Conservation (phyloP, 2,797 vertebrate species). For the Ptychobarbus kaznakovi region DNA sequence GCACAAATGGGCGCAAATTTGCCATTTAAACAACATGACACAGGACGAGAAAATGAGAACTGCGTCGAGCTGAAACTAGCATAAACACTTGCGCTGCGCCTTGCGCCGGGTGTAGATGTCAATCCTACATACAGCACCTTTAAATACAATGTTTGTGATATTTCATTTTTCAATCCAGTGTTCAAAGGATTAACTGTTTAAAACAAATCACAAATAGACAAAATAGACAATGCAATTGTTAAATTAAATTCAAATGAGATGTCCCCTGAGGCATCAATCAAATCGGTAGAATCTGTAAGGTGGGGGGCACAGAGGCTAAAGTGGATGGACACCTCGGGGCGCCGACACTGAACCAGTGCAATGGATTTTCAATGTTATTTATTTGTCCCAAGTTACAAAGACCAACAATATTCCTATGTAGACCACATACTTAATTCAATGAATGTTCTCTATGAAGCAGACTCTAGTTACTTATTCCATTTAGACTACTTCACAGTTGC, state of each 20-base stretch:
- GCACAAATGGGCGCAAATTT: no score
- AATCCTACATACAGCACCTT: no score
- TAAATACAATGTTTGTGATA: background rate
- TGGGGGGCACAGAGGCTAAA: background rate
- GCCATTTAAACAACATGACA: no score
- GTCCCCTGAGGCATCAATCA: background rate
- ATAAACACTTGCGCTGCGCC: no score
- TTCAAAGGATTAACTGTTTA: background rate
- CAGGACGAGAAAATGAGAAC: no score
- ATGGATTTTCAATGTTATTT: background rate
- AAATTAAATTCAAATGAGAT: background rate
- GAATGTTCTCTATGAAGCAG: background rate
- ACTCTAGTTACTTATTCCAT: background rate
- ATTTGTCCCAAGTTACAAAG: background rate
- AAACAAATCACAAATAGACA: background rate
- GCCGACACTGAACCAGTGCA: background rate
- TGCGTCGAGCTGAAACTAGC: no score
- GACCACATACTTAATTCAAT: background rate
- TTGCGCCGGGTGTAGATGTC: no score
- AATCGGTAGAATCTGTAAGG: background rate
- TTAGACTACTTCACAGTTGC: background rate
- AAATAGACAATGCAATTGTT: background rate
- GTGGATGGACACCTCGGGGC: background rate
- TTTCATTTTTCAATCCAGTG: background rate
- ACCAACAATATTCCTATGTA: background rate